Evolutionary conservation across 2,113 vertebrate genomes (phyloP), one percentile per base, ranked within the genome.

Genomic region (Hylia prasina): DNA sequence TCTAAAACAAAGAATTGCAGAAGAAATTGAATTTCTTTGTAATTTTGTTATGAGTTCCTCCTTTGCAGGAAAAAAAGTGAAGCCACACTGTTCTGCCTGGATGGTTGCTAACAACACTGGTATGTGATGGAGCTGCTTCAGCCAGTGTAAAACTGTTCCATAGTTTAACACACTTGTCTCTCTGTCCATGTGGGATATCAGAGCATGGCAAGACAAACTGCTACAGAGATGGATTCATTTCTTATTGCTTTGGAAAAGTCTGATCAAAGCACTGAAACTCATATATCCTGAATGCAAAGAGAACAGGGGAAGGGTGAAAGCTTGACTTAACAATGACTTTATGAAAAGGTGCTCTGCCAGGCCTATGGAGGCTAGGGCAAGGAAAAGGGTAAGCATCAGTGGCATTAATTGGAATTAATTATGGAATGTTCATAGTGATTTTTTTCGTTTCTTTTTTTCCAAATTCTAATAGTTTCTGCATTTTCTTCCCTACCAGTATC

Each of bases 401-500:
- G 35, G 13, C 19, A 18, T 89, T 70, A n/a, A 66, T 31, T 78
- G 11, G 15, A 76, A 31, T 81, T 58, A 50, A 61, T 81, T 60
- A 13, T 13, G 31, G 22, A 56, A n/a, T 68, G 22, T 8, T 72
- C 39, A 27, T 4, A 56, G 7, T 68, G 15, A 7, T 42, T 31
- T 54, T 54, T 11, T 33, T 20, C 2, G 2, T 56, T 72, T 45
- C 9, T 53, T 19, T 68, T 23, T 28, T 39, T 31, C 9, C 7
- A 15, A 33, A 42, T 75, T 95, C 56, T 94, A 77, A 96, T 84
- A 25, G 2, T 87, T 21, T 93, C 33, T 94, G 83, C 1, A 3
- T 81, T 94, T 87, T 94, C 77, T 17, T 95, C 11, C 71, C 73
- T 71, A 44, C 72, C 97, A 99, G 99, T 99, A 99, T 97, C 98